Base-by-base conservation (phyloP, 53 echinoderm and acorn worm genomes). In the Holothuria leucospilota region DNA sequence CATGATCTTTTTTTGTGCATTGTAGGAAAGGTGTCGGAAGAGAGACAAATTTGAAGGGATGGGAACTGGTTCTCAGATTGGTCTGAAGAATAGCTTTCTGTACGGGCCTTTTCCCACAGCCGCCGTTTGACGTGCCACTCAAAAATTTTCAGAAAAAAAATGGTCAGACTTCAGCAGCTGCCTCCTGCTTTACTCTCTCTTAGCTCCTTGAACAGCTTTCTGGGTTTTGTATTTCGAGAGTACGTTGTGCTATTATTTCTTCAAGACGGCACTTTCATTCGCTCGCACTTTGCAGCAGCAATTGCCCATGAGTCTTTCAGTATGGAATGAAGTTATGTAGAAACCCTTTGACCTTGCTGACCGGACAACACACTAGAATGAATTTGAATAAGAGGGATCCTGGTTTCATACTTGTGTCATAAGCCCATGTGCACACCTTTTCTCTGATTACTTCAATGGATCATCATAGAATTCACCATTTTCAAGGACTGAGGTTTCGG, bases 281-380 rank as follows among this genome's bases (percentile, higher is more conserved):
- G 82, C 88, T 10, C n/a, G n/a, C 82, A 82, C 11, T 82, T 82
- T 28, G 88, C 88, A 40, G 82, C 66, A 68, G 82, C 88, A 39
- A 60, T 25, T 15, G 88, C 88, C n/a, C 46, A 59, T 59, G 82
- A n/a, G n/a, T n/a, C 82, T 21, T 41, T 82, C 16, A 69, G 28
- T 23, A 67, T 59, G 20, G 39, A 23, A 5, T 26, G 20, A 28
- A 71, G 70, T 25, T 63, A 27, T 25, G 71, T n/a, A n/a, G n/a
- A n/a, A 51, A 5, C 64, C 30, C 8, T 24, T 18, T 5, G 20
- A 29, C 29, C 18, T 59, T 52, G 60, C n/a, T 20, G 86, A 38
- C 49, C 34, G 20, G 29, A 59, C 27, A 58, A 59, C 38, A 60
- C 61, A 29, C 71, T 51, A 4, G 71, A n/a, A n/a, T n/a, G n/a